Conservation (phyloP, 92 coral and sea anemone genomes). For the Palythoa grandis region DNA sequence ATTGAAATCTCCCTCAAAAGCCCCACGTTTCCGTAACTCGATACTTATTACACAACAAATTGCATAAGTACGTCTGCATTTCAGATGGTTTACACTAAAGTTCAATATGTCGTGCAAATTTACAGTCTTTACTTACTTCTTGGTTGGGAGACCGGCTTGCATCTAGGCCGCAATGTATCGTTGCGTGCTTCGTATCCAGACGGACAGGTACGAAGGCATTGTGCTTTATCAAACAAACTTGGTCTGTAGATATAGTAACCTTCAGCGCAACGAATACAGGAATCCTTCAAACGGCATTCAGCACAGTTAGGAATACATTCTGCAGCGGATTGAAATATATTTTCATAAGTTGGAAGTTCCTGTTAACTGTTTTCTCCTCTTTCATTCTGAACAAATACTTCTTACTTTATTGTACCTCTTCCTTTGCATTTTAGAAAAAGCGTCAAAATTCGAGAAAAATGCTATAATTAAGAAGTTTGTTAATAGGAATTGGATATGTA, state of each 20-base stretch:
- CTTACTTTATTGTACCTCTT: too few relatives aligned
- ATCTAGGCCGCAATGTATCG: constrained; percentile 8
- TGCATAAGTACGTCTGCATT: too few relatives aligned
- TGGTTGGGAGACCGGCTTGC: neutral
- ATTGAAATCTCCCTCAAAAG: too few relatives aligned
- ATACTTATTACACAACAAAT: too few relatives aligned
- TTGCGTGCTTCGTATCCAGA: constrained; percentile 15
- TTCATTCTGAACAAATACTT: neutral
- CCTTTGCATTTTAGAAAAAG: too few relatives aligned
- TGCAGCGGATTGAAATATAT: neutral
- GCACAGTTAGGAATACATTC: constrained; percentile 18
- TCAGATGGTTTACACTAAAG: too few relatives aligned
- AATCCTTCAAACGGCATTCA: neutral
- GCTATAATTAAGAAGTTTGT: too few relatives aligned
- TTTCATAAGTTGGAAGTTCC: neutral
- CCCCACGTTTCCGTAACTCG: too few relatives aligned
- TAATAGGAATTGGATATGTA: neutral
- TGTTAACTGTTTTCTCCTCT: neutral
- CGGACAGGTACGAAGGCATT: constrained; percentile 7
- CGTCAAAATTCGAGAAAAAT: too few relatives aligned
- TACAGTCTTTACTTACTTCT: neutral
- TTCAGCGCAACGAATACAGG: neutral
- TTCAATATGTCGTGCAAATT: too few relatives aligned
- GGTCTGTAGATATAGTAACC: constrained; percentile 17
- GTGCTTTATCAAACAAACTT: neutral